A percentile compares a stretch with the other conserved stretches of the same genome.
These are phyloP conservation scores for Anguilla anguilla DNA, from an alignment of 2,797 vertebrate genomes.

Conservation along the genomic window DNA sequence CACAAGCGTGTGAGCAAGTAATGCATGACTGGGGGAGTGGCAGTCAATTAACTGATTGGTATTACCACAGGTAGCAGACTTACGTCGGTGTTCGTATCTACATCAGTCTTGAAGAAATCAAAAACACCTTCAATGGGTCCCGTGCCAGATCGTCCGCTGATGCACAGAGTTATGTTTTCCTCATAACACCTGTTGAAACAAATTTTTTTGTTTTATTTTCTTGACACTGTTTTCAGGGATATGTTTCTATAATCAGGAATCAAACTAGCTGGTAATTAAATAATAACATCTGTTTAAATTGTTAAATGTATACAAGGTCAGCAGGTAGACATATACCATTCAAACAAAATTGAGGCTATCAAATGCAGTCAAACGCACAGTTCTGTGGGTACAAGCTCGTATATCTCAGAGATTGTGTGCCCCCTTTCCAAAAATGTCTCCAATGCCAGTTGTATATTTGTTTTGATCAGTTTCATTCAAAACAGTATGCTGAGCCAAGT, in stretches of 20 bases:
- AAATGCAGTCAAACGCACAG: too few relatives aligned
- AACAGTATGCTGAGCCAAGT: too few relatives aligned
- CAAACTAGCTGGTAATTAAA: not conserved
- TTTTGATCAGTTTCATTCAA: too few relatives aligned
- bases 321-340: too few relatives aligned
- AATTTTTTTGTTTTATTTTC: not conserved
- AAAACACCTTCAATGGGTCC: not conserved
- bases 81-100: not conserved
- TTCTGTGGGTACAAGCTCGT: too few relatives aligned
- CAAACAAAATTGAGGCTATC: too few relatives aligned
- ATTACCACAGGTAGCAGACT: not conserved
- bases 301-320: not conserved
- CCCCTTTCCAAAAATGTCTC: too few relatives aligned
- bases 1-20: not conserved
- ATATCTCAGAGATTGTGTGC: too few relatives aligned
- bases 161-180: not conserved
- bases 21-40: not conserved
- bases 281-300: not conserved
- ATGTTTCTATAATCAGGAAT: not conserved
- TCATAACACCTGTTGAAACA: slow-evolving; percentile 55
- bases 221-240: not conserved
- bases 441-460: too few relatives aligned
- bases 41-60: too few relatives aligned
- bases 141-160: fast-evolving
- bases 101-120: not conserved